Base-by-base conservation (phyloP, 2,113 vertebrate genomes). In the Eulemur rufifrons region DNA sequence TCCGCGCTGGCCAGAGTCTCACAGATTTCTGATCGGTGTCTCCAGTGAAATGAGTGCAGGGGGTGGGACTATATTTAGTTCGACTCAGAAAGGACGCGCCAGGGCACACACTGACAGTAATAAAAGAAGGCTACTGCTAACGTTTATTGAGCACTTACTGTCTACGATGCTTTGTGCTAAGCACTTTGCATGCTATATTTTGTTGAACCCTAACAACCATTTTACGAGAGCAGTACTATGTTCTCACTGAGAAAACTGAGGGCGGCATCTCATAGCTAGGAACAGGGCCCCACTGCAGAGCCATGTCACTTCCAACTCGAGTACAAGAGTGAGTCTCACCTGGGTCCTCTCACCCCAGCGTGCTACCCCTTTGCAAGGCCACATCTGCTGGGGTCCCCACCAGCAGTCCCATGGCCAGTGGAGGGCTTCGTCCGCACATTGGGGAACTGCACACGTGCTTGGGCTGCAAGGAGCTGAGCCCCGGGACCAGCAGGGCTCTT, bases 1-100 rank as follows among this genome's bases (percentile, higher is more conserved):
- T 86, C 64, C 2, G 13, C 12, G 5, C 42, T 93, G 78, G 96
- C 89, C 92, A 96, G 95, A 71, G 71, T 93, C 92, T 71, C 92
- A 92, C 3, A 54, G 56, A 80, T n/a, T 91, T 91, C 89, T 95
- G 92, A 95, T 89, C 18, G 3, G 23, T 18, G 80, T 85, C 74
- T 80, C 23, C 3, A 54, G 74, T 39, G 83, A 71, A 71, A 39
- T 45, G 52, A 89, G 42, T 8, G 29, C 37, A 47, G 56, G 52
- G 87, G 34, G 56, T 12, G 45, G 69, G n/a, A n/a, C 78, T 54
- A n/a, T 66, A 84, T 76, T 66, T 76, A 84, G 56, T 10, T 27
- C 37, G 29, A 20, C 54, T 56, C 81, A 42, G 52, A 50, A 77
- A 85, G 34, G 66, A n/a, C 0, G 6, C 0, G 11, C 76, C 63